Evolutionary conservation across 1,140 invertebrate species (phyloP).

Genomic region (Apocrypta bakeri): DNA sequence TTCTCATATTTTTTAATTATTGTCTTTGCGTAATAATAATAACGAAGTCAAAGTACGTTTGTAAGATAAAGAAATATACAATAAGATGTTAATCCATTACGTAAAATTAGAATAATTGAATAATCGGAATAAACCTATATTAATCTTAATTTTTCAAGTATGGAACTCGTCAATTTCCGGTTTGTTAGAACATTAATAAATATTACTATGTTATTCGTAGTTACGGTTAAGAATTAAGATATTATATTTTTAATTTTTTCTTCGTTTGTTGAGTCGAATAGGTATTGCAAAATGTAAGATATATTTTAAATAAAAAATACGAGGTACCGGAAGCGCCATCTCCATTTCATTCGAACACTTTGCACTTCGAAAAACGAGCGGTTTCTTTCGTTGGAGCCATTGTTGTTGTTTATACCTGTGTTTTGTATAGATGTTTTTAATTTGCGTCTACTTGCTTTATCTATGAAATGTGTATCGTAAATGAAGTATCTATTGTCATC

Average conservation of each 20-base stretch:
- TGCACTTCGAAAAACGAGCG: not conserved
- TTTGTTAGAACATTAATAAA: not conserved
- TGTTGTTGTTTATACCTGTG: not conserved
- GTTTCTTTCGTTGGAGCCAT: not conserved
- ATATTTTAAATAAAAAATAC: too few relatives aligned
- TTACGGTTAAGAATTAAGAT: not conserved
- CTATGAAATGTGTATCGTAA: not conserved
- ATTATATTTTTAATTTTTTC: not conserved
- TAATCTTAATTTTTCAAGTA: not conserved
- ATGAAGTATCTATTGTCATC: not conserved
- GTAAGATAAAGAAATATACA: not conserved
- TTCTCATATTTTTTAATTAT: not conserved
- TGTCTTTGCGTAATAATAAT: not conserved
- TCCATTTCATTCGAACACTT: not conserved
- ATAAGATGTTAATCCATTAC: not conserved
- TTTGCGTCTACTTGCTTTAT: not conserved
- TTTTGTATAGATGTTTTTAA: not conserved
- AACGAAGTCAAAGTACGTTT: not conserved
- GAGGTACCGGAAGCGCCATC: not conserved
- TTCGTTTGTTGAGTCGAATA: too few relatives aligned
- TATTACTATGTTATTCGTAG: not conserved
- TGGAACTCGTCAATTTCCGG: not conserved
- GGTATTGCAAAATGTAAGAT: not conserved
- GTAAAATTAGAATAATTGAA: not conserved
- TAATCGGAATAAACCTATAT: not conserved